phyloP scores from a whole-genome alignment of 53 echinoderm and acorn worm genomes.

The Zoroaster sp. region DNA sequence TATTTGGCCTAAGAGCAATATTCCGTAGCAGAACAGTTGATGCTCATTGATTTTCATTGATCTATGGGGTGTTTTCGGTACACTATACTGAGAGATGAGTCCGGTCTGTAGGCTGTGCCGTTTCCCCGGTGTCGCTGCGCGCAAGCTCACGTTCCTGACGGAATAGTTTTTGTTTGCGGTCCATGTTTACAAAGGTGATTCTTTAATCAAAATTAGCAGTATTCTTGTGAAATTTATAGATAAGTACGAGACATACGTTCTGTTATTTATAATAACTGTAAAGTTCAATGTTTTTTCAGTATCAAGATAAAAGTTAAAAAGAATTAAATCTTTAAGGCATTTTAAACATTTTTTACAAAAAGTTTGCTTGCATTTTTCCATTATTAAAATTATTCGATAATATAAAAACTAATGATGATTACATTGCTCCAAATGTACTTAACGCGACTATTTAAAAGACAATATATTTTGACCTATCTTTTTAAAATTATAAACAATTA shows the following conservation, averaged over 20 bases:
- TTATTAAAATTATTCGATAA: background rate
- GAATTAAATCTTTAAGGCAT: background rate
- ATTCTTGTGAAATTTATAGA: background rate
- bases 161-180: slow-evolving; percentile 6
- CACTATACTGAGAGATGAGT: too few relatives aligned
- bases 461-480: background rate
- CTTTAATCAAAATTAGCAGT: background rate
- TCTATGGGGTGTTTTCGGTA: too few relatives aligned
- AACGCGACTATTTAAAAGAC: background rate
- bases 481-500: background rate
- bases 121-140: too few relatives aligned
- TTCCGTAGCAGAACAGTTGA: too few relatives aligned
- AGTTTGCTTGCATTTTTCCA: background rate
- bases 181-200: background rate
- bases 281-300: background rate
- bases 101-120: too few relatives aligned
- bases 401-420: too few relatives aligned
- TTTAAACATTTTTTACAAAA: background rate
- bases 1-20: too few relatives aligned
- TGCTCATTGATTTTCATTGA: too few relatives aligned
- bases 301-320: background rate
- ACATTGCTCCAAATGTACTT: background rate
- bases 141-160: too few relatives aligned
- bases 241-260: background rate
- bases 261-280: background rate